Evolutionary conservation across 2,797 vertebrate species (phyloP).

Genomic region (Sardinella longiceps): DNA sequence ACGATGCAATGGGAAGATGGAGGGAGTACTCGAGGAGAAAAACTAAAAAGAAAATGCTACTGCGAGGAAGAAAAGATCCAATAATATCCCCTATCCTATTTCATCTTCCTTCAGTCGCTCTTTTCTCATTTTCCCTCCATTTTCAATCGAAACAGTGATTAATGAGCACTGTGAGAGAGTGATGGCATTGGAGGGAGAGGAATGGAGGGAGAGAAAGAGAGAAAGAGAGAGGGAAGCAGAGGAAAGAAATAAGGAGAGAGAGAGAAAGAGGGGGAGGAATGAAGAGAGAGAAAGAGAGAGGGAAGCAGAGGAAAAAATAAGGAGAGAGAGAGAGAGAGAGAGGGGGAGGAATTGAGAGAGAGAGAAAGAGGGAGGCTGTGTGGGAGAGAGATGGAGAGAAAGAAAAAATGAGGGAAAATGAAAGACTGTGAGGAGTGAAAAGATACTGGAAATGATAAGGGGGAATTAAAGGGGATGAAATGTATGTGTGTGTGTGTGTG

Average conservation of each 20-base stretch:
- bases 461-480: background rate
- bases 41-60: background rate
- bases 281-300: too few species aligned
- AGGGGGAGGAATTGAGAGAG: background rate
- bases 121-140: background rate
- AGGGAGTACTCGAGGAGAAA: background rate
- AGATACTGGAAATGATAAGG: background rate
- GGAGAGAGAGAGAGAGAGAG: background rate
- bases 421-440: background rate
- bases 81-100: background rate
- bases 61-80: background rate
- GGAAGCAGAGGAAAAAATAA: background rate
- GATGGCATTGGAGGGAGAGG: background rate
- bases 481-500: background rate
- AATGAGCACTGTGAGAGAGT: background rate
- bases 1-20: background rate
- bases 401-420: background rate
- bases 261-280: background rate
- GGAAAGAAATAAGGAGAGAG: background rate
- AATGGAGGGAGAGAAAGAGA: background rate
- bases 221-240: too few species aligned
- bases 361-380: too few species aligned
- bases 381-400: background rate
- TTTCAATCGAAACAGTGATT: background rate
- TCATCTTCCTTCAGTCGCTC: background rate